phyloP scores from a whole-genome alignment of 2,888 invertebrate genomes.

The Andrena praecox region DNA sequence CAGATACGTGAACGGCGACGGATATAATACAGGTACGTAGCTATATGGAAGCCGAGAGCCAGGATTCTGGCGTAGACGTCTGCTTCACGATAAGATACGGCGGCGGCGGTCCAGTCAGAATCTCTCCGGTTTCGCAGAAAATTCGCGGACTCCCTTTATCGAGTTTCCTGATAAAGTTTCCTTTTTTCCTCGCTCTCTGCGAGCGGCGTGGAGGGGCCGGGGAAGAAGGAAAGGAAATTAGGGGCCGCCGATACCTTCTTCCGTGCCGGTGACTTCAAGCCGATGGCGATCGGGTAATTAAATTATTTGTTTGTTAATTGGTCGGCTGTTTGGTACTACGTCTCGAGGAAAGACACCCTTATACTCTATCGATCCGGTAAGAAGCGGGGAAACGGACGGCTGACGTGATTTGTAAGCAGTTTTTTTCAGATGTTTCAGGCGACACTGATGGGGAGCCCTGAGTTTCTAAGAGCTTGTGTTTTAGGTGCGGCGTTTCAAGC shows the following conservation, averaged over 20 bases:
- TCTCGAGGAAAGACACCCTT: neutral
- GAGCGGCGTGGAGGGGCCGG: constrained; percentile 8
- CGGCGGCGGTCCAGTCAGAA: constrained; percentile 65
- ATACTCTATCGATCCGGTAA: no score
- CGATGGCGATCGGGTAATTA: constrained; percentile 43
- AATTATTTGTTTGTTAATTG: constrained; percentile 49
- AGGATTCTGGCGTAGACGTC: constrained; percentile 81
- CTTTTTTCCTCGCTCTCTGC: neutral
- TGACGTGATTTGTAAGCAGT: no score
- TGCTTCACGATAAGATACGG: constrained; percentile 80
- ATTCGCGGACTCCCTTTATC: constrained; percentile 74
- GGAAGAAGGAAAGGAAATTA: constrained; percentile 53
- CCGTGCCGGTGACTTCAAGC: constrained; percentile 32
- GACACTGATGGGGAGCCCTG: no score
- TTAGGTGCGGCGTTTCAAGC: no score
- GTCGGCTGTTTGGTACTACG: neutral
- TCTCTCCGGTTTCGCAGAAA: constrained; percentile 72
- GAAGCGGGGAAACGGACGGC: no score
- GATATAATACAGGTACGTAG: constrained; percentile 77
- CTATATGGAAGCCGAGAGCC: constrained; percentile 65
- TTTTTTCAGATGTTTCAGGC: no score
- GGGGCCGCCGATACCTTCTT: constrained; percentile 47
- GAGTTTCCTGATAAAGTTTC: constrained; percentile 71
- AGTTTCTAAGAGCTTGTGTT: no score
- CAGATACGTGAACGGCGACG: constrained; percentile 75